These are phyloP conservation scores for Sinocyclocheilus anshuiensis DNA, from an alignment of 2,113 vertebrate genomes.

Conservation along the genomic window DNA sequence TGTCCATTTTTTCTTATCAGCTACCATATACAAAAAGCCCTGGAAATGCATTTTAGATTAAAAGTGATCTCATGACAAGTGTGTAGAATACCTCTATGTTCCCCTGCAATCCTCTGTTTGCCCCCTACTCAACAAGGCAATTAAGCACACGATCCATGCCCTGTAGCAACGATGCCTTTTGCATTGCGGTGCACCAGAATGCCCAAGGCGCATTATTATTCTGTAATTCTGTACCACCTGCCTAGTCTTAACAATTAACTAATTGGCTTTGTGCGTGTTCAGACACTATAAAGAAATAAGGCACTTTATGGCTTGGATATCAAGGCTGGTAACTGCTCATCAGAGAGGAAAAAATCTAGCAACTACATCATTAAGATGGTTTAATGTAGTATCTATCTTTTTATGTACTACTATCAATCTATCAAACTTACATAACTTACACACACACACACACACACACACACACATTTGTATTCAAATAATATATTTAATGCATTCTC, in stretches of 20 bases:
- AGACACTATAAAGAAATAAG: conserved; percentile 73
- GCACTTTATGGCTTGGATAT: conserved; percentile 59
- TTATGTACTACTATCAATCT: too few species aligned
- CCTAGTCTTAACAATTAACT: conserved; percentile 77
- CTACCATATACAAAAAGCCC: background rate
- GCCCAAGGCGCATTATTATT: conserved; percentile 79
- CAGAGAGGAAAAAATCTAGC: conserved; percentile 32
- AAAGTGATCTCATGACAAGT: background rate
- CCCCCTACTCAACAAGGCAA: conserved; percentile 60
- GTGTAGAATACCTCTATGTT: background rate
- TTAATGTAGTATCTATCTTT: background rate
- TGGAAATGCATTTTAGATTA: background rate
- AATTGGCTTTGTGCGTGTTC: conserved; percentile 75
- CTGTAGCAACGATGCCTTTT: conserved; percentile 62
- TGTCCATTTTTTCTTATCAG: background rate
- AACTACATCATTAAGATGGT: background rate
- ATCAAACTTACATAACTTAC: too few species aligned
- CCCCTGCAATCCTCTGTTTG: background rate
- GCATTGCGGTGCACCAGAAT: conserved; percentile 65
- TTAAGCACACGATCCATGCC: conserved; percentile 62
- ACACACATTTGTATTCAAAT: too few species aligned
- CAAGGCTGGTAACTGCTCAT: conserved; percentile 41
- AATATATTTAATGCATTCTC: too few species aligned
- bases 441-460: too few species aligned
- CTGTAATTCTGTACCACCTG: conserved; percentile 77